Evolutionary conservation across 2,113 vertebrate genomes (phyloP), one percentile per base, ranked within the genome.

Genomic region (Sprattus sprattus): DNA sequence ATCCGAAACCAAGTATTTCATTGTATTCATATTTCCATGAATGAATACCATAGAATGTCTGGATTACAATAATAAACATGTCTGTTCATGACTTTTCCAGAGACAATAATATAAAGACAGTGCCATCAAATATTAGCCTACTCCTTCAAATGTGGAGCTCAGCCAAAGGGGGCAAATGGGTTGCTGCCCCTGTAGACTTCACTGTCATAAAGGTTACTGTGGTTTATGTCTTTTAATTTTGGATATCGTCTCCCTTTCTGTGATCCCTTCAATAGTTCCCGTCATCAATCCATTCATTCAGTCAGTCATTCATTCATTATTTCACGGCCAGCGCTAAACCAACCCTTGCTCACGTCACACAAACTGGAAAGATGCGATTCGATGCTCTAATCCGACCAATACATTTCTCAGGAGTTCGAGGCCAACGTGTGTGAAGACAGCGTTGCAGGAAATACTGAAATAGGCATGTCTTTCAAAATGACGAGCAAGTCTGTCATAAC

Each of bases 341-440:
- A 78, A 15, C 71, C 71, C 71, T 15, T 78, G 49, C 16, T 50
- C 46, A 88, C 89, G 86, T 91, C 90, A 91, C 89, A 52, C 82
- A 20, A 71, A 81, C 85, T 71, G 81, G 50, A 9, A 32, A 84
- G 84, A 89, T 85, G 57, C 49, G 81, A 82, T 82, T 84, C 75
- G 71, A 82, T 85, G 85, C 71, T 32, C 67, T 39, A 81, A 81
- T 82, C 84, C 71, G 25, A 81, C 82, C 67, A 86, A 86, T 84
- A 47, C 32, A 13, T 39, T 75, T 75, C 11, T 78, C 5, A 10
- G 71, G 4, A 39, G 32, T 32, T 15, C 13, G 71, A 78, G 3
- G 1, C 10, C 71, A 78, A 10, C 71, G 64, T 71, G 32, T 78
- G 71, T 39, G 32, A 44, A 78, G 71, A 78, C 39, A 39, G 71